Conservation (phyloP, 1,140 invertebrate genomes). For the Mycetomoellerius zeteki region DNA sequence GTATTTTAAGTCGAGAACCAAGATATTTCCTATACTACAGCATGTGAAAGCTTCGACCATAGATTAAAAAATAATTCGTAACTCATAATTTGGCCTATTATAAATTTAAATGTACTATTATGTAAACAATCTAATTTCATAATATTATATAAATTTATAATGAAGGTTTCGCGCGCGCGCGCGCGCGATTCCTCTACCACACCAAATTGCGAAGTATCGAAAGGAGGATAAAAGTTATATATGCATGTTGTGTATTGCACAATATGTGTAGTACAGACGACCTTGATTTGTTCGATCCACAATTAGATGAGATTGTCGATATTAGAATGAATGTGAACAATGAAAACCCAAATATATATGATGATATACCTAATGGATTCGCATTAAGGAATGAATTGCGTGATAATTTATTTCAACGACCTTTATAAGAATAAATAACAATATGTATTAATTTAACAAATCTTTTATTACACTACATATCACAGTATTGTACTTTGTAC, state of each 20-base stretch:
- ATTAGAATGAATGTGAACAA: not conserved
- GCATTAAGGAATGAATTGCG: not conserved
- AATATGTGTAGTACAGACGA: slow-evolving; percentile 39
- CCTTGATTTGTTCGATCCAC: slow-evolving; percentile 8
- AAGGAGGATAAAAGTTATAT: slow-evolving; percentile 10
- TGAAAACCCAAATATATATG: not conserved
- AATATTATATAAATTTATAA: no score
- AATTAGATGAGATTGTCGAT: not conserved
- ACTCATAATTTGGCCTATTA: slow-evolving; percentile 1
- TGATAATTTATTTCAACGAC: not conserved
- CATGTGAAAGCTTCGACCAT: not conserved
- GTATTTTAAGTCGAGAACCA: not conserved
- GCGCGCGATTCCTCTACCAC: slow-evolving; percentile 26
- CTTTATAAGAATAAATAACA: no score
- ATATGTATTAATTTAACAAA: no score
- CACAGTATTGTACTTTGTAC: no score
- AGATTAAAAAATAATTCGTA: slow-evolving; percentile 2
- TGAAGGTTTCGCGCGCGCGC: no score
- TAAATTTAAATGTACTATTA: not conserved
- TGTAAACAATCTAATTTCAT: no score
- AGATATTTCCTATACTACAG: not conserved
- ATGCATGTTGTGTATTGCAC: slow-evolving; percentile 49
- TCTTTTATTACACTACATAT: no score
- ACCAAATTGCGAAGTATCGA: not conserved
- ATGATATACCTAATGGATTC: slow-evolving; percentile 12